phyloP scores from a whole-genome alignment of 2,113 vertebrate species.

The Bubo scandiacus region DNA sequence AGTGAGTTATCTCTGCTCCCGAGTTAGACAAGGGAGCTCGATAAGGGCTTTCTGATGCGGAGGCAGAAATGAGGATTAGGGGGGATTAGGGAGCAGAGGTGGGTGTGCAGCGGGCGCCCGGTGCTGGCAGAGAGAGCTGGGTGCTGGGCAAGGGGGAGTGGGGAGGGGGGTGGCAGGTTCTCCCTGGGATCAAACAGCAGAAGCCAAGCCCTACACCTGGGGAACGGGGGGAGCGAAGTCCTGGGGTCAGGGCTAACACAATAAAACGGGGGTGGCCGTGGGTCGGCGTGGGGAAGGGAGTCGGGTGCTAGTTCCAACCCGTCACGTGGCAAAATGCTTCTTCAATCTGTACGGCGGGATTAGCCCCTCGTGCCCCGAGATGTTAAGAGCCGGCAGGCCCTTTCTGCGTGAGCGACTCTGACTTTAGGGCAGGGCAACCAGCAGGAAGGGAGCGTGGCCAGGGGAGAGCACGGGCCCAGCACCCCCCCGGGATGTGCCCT shows the following conservation, averaged over 20 bases:
- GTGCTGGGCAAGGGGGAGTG: background rate
- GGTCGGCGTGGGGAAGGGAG: background rate
- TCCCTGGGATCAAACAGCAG: background rate
- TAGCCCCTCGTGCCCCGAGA: background rate
- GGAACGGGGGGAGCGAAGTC: rapidly evolving
- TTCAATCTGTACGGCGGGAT: background rate
- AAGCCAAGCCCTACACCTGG: background rate
- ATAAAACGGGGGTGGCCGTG: rapidly evolving
- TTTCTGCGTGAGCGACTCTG: background rate
- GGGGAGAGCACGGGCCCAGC: rapidly evolving
- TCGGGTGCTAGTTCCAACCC: background rate
- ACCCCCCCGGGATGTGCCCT: background rate
- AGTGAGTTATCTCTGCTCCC: background rate
- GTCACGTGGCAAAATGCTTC: background rate
- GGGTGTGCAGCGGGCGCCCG: background rate
- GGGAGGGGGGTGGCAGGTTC: background rate
- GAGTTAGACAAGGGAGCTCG: background rate
- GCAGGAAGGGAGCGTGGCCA: rapidly evolving
- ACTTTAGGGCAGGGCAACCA: background rate
- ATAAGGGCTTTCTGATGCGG: background rate
- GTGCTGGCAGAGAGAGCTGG: background rate
- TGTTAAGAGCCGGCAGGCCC: rapidly evolving
- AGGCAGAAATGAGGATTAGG: background rate
- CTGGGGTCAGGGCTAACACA: background rate
- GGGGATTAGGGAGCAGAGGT: conserved; percentile 3